Evolutionary conservation across 2,113 vertebrate genomes (phyloP), one percentile per base, ranked within the genome.

Genomic region (Scopus umbretta): DNA sequence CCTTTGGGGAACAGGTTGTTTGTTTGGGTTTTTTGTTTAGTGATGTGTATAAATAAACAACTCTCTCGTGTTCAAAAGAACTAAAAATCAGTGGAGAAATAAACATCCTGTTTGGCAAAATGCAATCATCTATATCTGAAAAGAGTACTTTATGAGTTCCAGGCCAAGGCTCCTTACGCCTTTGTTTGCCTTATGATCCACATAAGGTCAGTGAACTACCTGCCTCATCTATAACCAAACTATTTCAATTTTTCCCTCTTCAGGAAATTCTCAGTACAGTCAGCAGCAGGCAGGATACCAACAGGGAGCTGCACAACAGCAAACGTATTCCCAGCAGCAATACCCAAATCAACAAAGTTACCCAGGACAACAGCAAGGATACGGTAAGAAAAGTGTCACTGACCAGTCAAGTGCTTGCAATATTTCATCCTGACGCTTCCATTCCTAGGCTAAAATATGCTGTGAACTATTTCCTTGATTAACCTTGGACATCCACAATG

Each of bases 221-320:
- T 55, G 45, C 59, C 58, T 88, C 58, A 65, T 34, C 22, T 26
- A 2, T 53, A 74, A 67, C n/a, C 45, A 47, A 83, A 21, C 53
- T n/a, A 16, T 21, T 23, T 25, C 34, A 25, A 55, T 93, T 47
- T 86, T 95, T 38, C 72, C 30, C 61, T 62, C 68, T 79, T 43
- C 88, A 99, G 99, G 99, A 75, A 99, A 98, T 94, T 97, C 99
- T 20, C 99, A 99, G 97, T 99, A 99, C 97, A 98, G 98, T 97
- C 99, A 99, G 87, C 99, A 99, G 96, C 99, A 99, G 97, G 96
- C 98, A 16, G 98, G 98, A 63, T 99, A 99, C 96, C 99, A 99
- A 96, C 99, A 99, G 95, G 98, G 99, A 75, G 97, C 99, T 23
- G 98, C 98, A 16, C 99, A 99, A 95, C 99, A 98, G 95, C 99